Evolutionary conservation across 2,797 vertebrate genomes (phyloP).

Genomic region (Pelochelys cantorii): DNA sequence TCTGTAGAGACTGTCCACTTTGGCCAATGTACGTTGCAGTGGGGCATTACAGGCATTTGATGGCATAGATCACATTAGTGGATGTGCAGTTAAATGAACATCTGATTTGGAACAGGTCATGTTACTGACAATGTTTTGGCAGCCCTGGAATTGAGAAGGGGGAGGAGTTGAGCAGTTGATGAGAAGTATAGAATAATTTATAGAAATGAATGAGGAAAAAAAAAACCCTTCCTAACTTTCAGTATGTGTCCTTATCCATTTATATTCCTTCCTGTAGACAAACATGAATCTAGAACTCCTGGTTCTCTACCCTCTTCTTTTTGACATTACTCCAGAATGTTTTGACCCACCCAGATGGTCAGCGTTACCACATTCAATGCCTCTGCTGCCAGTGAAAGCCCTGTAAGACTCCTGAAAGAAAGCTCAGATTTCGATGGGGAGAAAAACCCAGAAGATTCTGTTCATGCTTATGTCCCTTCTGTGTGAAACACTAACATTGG

Average conservation of each 20-base stretch:
- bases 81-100: no score
- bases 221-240: background rate
- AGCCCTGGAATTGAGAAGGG: background rate
- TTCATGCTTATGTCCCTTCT: background rate
- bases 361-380: background rate
- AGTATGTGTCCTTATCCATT: background rate
- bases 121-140: background rate
- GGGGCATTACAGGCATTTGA: no score
- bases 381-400: background rate
- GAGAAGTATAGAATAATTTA: background rate
- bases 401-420: slow-evolving; percentile 1
- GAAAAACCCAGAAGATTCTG: background rate
- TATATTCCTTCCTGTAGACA: background rate
- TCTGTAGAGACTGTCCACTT: no score
- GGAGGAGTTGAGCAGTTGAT: background rate
- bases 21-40: no score
- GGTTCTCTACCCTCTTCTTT: background rate
- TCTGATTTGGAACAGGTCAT: background rate
- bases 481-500: background rate
- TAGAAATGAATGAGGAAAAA: background rate
- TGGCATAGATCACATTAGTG: no score
- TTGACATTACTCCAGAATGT: background rate
- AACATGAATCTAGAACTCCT: background rate
- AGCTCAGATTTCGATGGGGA: background rate
- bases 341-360: background rate